Conservation (phyloP, 2,888 invertebrate genomes). For the Euphydryas editha region DNA sequence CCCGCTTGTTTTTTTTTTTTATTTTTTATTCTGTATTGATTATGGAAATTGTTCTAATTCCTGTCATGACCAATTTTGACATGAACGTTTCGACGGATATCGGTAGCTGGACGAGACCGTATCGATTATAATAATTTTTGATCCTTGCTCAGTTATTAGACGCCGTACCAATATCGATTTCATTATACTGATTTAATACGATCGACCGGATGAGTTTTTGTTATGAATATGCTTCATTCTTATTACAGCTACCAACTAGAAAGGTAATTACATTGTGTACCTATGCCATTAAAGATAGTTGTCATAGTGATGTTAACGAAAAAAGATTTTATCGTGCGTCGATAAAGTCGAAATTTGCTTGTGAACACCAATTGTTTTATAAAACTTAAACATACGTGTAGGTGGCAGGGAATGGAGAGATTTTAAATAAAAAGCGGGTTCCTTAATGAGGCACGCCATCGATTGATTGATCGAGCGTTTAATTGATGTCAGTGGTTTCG, state of each 20-base stretch:
- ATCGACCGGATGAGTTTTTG: slow-evolving; percentile 70
- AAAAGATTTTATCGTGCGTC: neutral
- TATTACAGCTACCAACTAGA: slow-evolving; percentile 63
- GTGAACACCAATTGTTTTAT: slow-evolving; percentile 13
- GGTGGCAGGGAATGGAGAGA: slow-evolving; percentile 52
- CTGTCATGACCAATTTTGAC: slow-evolving; percentile 15
- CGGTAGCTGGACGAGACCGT: slow-evolving; percentile 37
- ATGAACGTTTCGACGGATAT: slow-evolving; percentile 47
- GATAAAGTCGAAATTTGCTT: slow-evolving; percentile 22
- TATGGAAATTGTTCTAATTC: slow-evolving; percentile 25
- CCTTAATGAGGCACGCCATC: slow-evolving; percentile 50
- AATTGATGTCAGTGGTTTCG: slow-evolving; percentile 52
- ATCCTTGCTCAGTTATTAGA: slow-evolving; percentile 60
- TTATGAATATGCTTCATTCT: slow-evolving; percentile 57
- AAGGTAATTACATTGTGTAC: slow-evolving; percentile 64
- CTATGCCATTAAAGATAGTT: slow-evolving; percentile 42
- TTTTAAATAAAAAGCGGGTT: slow-evolving; percentile 52
- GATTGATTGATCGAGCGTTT: slow-evolving; percentile 57
- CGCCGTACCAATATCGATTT: slow-evolving; percentile 70
- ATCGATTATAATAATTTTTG: slow-evolving; percentile 73
- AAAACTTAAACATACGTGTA: slow-evolving; percentile 46
- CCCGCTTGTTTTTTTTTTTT: neutral
- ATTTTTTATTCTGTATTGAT: neutral
- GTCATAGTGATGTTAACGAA: slow-evolving; percentile 1
- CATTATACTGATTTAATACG: slow-evolving; percentile 72